Evolutionary conservation across 2,113 vertebrate genomes (phyloP).

Genomic region (Philantomba maxwellii): DNA sequence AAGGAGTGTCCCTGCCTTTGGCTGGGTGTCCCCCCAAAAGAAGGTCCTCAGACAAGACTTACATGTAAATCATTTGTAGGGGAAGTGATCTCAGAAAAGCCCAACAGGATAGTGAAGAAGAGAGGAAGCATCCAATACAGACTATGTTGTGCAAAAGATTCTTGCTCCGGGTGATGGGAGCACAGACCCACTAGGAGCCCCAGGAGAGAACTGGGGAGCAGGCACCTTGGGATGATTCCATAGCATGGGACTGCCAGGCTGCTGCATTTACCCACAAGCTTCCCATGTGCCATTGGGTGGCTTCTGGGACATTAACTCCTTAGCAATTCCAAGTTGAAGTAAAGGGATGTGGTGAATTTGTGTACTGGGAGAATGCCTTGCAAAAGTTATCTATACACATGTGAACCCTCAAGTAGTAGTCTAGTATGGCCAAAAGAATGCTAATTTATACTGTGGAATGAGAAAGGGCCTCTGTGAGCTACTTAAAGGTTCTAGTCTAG

Average conservation of each 20-base stretch:
- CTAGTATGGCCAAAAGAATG: neutral
- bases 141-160: neutral
- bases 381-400: neutral
- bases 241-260: too few species aligned
- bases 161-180: neutral
- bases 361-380: neutral
- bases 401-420: neutral
- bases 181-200: neutral
- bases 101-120: neutral
- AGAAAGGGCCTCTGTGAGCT: neutral
- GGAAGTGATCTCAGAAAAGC: neutral
- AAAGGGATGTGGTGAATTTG: accelerated
- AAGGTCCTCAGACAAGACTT: neutral
- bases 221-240: neutral
- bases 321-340: neutral
- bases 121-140: neutral
- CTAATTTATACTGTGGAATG: neutral
- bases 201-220: too few species aligned
- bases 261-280: neutral
- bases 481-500: neutral
- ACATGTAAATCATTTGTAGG: neutral
- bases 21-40: neutral
- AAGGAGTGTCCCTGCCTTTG: neutral
- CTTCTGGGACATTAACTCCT: neutral
- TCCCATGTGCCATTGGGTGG: neutral